Evolutionary conservation across 1,140 invertebrate genomes (phyloP).

Genomic region (Mamestra configurata): DNA sequence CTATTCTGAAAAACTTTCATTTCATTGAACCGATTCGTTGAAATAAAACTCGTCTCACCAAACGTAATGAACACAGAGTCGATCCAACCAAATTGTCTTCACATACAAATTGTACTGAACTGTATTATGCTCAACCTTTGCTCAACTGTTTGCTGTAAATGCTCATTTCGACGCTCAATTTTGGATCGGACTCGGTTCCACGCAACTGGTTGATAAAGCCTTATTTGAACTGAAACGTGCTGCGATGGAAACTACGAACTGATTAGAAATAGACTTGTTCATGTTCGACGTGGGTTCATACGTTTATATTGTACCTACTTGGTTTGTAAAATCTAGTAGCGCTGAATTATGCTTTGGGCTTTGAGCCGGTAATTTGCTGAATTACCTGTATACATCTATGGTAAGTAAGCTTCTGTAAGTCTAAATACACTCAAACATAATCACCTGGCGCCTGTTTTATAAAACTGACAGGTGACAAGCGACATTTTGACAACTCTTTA

Average conservation of each 20-base stretch:
- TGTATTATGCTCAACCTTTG: slow-evolving; percentile 24
- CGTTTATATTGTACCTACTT: not conserved
- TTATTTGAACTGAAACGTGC: slow-evolving; percentile 36
- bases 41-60: not conserved
- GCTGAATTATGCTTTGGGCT: no score
- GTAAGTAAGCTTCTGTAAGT: no score
- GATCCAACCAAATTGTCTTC: slow-evolving; percentile 6
- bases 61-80: not conserved
- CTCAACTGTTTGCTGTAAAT: slow-evolving; percentile 44
- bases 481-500: no score
- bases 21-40: not conserved
- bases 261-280: slow-evolving; percentile 2
- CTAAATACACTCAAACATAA: no score
- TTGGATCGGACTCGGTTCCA: slow-evolving; percentile 37
- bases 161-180: slow-evolving; percentile 45
- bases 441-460: no score
- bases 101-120: slow-evolving; percentile 26
- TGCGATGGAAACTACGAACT: not conserved
- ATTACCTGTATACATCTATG: no score
- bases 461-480: no score
- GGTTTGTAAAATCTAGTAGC: not conserved
- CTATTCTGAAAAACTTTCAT: not conserved
- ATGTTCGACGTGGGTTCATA: not conserved
- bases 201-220: slow-evolving; percentile 42
- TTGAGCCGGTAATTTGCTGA: no score